Evolutionary conservation across 2,797 vertebrate genomes (phyloP).

Genomic region (Cyprinodon diabolis): DNA sequence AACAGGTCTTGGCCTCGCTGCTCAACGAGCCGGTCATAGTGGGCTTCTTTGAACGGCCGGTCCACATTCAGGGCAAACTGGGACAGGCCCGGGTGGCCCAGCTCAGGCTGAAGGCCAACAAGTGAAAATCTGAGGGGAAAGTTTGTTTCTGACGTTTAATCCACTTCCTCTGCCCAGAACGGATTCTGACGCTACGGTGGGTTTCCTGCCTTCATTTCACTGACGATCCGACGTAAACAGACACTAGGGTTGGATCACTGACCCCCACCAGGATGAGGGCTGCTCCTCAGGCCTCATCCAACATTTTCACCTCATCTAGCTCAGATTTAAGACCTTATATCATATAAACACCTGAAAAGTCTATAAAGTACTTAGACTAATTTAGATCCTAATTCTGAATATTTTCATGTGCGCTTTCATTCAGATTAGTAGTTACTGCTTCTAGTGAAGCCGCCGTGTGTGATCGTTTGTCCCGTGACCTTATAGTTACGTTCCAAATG

Average conservation of each 20-base stretch:
- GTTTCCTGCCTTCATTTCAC: not conserved
- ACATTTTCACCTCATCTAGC: conserved; percentile 45
- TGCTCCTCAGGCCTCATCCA: conserved; percentile 46
- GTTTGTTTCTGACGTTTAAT: conserved; percentile 34
- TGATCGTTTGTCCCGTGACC: conserved; percentile 37
- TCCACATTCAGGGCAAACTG: conserved; percentile 84
- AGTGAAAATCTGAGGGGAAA: conserved; percentile 49
- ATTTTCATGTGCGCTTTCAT: conserved; percentile 19
- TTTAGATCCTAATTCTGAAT: conserved; percentile 14
- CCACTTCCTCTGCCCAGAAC: conserved; percentile 30
- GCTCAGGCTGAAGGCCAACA: conserved; percentile 76
- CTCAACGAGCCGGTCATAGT: conserved; percentile 93
- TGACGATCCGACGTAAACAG: not conserved
- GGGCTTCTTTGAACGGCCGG: conserved; percentile 90
- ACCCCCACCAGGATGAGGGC: conserved; percentile 14
- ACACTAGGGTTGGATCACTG: conserved; percentile 20
- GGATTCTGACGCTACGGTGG: not conserved
- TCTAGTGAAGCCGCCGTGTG: conserved; percentile 42
- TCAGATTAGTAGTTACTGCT: conserved; percentile 34
- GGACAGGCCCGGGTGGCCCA: conserved; percentile 85
- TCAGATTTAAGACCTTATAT: not conserved
- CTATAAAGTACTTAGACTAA: conserved; percentile 11
- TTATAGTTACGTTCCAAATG: conserved; percentile 31
- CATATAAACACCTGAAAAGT: conserved; percentile 6
- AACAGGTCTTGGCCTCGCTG: conserved; percentile 95